Percentiles rank a stretch among this genome's conserved stretches.
These are phyloP conservation scores for Villa cingulata DNA, from an alignment of 2,888 invertebrate genomes.

Conservation along the genomic window DNA sequence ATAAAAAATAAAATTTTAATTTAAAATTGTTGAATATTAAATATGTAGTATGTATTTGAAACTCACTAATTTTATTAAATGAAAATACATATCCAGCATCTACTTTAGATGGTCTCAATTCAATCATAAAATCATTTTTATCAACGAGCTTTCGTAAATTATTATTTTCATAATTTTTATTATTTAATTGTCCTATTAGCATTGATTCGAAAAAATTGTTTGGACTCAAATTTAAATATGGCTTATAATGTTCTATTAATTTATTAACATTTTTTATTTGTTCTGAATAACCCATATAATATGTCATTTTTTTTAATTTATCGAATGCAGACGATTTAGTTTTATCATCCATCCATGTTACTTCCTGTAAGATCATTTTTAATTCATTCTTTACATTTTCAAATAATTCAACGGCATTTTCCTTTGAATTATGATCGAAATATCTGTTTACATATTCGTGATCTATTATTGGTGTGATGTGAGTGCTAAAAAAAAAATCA, in stretches of 20 bases:
- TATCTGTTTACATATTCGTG: conserved; percentile 80
- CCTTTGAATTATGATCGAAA: conserved; percentile 73
- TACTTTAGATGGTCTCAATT: conserved; percentile 70
- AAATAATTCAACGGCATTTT: conserved; percentile 77
- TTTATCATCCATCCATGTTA: conserved; percentile 86
- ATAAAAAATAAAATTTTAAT: neutral
- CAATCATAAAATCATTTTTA: conserved; percentile 75
- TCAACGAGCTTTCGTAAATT: conserved; percentile 65
- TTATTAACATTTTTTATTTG: conserved; percentile 72
- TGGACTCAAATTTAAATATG: conserved; percentile 56
- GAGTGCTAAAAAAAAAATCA: neutral
- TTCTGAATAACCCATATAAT: conserved; percentile 86
- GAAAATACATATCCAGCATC: conserved; percentile 77
- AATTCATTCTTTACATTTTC: conserved; percentile 71
- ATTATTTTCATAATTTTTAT: conserved; percentile 64
- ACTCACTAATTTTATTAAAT: conserved; percentile 79
- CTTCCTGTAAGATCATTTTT: conserved; percentile 57
- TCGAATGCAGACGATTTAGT: conserved; percentile 64
- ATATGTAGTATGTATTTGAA: too few species aligned
- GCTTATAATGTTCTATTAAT: conserved; percentile 65
- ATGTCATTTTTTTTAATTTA: conserved; percentile 69
- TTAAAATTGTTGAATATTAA: neutral
- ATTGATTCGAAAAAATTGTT: conserved; percentile 62
- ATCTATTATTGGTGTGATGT: conserved; percentile 56
- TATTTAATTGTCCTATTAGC: conserved; percentile 63